Percentiles rank a stretch among this genome's conserved stretches.
These are phyloP conservation scores for Porites lutea DNA, from an alignment of 64 coral and sea anemone species.

Conservation along the genomic window DNA sequence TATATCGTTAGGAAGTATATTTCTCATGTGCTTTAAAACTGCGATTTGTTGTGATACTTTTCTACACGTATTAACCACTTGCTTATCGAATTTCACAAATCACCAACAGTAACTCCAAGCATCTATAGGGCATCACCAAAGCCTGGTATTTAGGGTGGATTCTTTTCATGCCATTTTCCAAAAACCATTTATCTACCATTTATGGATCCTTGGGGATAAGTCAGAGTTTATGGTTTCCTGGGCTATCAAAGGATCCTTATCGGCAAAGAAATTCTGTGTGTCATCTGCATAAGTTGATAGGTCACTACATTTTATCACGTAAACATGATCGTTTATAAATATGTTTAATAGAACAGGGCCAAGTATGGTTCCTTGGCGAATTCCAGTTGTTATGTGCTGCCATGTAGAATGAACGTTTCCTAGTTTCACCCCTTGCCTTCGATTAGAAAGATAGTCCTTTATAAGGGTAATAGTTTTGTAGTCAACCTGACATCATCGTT, in stretches of 20 bases:
- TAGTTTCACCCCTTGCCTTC: slow-evolving; percentile 57
- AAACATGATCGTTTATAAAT: slow-evolving; percentile 50
- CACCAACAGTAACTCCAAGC: no score
- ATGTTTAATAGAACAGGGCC: slow-evolving; percentile 27
- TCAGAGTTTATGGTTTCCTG: background rate
- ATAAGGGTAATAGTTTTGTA: background rate
- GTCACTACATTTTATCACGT: background rate
- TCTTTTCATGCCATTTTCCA: slow-evolving; percentile 7
- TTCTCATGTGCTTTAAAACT: no score
- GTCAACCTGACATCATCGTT: no score
- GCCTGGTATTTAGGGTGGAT: slow-evolving; percentile 29
- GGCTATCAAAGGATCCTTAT: background rate
- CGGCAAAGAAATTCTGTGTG: slow-evolving; percentile 25
- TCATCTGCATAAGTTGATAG: slow-evolving; percentile 44
- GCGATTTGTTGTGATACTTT: no score
- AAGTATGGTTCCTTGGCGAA: slow-evolving; percentile 20
- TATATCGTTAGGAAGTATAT: no score
- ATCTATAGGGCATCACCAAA: background rate
- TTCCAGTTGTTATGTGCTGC: slow-evolving; percentile 45
- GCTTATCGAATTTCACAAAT: no score
- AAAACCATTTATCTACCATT: background rate
- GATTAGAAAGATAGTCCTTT: slow-evolving; percentile 31
- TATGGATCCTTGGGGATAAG: background rate
- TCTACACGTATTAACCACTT: no score
- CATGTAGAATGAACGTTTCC: slow-evolving; percentile 32